phyloP scores from a whole-genome alignment of 2,888 invertebrate species.

The Lasioglossum leucozonium region DNA sequence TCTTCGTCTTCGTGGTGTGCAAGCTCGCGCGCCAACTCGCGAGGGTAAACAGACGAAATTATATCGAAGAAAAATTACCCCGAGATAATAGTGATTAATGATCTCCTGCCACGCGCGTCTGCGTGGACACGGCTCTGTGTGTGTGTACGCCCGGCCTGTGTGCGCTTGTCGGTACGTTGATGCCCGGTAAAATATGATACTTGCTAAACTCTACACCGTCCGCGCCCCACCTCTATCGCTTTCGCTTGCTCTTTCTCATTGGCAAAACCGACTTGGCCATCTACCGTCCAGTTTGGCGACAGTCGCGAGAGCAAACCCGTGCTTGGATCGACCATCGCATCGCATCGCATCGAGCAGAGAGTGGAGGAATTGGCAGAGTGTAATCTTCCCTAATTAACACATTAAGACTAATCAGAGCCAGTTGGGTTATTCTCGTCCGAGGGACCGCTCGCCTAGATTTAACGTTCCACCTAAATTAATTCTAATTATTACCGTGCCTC shows the following conservation, averaged over 20 bases:
- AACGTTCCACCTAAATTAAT: conserved; percentile 83
- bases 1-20: conserved; percentile 66
- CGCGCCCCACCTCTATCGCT: conserved; percentile 40
- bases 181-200: conserved; percentile 79
- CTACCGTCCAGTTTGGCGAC: conserved; percentile 72
- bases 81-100: conserved; percentile 83
- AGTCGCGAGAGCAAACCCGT: conserved; percentile 38
- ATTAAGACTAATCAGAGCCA: conserved; percentile 83
- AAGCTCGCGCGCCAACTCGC: conserved; percentile 75
- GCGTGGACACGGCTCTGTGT: conserved; percentile 50
- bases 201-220: conserved; percentile 67
- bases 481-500: conserved; percentile 81
- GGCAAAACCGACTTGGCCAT: conserved; percentile 63
- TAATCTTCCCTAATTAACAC: conserved; percentile 84
- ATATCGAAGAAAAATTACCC: conserved; percentile 83
- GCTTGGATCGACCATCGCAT: conserved; percentile 40
- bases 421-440: conserved; percentile 80
- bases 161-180: conserved; percentile 69
- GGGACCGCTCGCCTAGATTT: conserved; percentile 83
- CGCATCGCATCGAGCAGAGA: conserved; percentile 53
- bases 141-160: conserved; percentile 60
- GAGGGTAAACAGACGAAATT: conserved; percentile 83
- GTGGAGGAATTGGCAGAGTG: conserved; percentile 74
- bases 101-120: conserved; percentile 69
- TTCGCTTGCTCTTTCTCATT: conserved; percentile 40